Percentiles rank a stretch among this genome's conserved stretches.
These are phyloP conservation scores for Blastobasis lacticolella DNA, from an alignment of 2,888 invertebrate genomes.

Conservation along the genomic window DNA sequence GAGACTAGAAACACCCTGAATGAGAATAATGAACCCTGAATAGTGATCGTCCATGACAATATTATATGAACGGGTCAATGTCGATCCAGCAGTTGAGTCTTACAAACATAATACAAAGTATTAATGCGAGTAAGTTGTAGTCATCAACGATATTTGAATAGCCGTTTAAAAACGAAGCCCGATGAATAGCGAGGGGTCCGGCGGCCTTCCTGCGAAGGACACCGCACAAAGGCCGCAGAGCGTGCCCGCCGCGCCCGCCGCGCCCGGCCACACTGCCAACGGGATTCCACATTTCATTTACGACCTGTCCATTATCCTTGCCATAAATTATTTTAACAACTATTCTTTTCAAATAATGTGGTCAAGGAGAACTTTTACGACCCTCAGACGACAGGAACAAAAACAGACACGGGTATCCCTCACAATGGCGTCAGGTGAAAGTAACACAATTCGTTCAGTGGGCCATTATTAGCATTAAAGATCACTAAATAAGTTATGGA, in stretches of 20 bases:
- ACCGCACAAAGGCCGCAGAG: conserved; percentile 40
- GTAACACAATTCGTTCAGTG: not conserved
- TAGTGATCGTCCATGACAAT: too few relatives aligned
- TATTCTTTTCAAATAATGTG: conserved; percentile 32
- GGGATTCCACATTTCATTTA: conserved; percentile 40
- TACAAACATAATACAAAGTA: too few relatives aligned
- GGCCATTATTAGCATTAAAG: not conserved
- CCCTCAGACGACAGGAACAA: conserved; percentile 27
- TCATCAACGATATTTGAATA: conserved; percentile 24
- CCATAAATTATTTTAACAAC: conserved; percentile 50
- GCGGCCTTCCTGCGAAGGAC: conserved; percentile 57
- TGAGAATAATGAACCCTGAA: too few relatives aligned
- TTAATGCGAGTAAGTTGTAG: not conserved
- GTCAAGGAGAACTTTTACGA: conserved; percentile 38
- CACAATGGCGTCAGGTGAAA: conserved; percentile 5
- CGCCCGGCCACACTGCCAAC: conserved; percentile 27
- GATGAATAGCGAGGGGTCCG: conserved; percentile 28
- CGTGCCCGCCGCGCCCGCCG: conserved; percentile 31
- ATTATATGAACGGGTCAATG: too few relatives aligned
- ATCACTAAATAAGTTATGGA: too few relatives aligned
- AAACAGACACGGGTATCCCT: not conserved
- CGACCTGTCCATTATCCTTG: conserved; percentile 26
- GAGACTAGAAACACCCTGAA: too few relatives aligned
- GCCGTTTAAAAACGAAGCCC: conserved; percentile 22
- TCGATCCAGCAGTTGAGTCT: too few relatives aligned